These are phyloP conservation scores for Cryptoprocta ferox DNA, from an alignment of 2,797 vertebrate species.

Conservation along the genomic window DNA sequence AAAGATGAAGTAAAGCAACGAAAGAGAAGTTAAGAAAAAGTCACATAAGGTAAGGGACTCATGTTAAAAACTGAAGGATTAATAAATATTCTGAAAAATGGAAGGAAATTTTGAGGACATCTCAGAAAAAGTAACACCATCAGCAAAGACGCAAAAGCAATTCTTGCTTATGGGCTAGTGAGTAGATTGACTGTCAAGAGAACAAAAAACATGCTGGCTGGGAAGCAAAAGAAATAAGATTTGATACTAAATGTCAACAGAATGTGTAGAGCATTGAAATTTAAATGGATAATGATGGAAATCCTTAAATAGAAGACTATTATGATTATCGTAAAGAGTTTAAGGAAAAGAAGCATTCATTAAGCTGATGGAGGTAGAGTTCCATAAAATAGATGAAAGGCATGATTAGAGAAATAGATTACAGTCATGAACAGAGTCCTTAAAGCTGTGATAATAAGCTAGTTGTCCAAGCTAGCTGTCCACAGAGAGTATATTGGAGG, in stretches of 20 bases:
- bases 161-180: background rate
- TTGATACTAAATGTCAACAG: background rate
- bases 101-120: background rate
- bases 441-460: background rate
- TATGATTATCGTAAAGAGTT: background rate
- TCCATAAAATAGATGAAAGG: background rate
- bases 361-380: background rate
- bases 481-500: background rate
- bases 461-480: background rate
- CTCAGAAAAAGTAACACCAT: background rate
- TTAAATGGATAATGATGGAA: background rate
- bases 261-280: background rate
- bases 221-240: background rate
- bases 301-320: background rate
- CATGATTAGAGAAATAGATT: background rate
- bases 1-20: background rate
- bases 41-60: background rate
- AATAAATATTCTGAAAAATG: background rate
- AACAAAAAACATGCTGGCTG: background rate
- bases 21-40: background rate
- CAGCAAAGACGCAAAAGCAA: background rate
- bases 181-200: background rate
- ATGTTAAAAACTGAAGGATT: background rate
- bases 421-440: background rate
- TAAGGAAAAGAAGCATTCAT: background rate